Base-by-base conservation (phyloP, 2,113 vertebrate species). In the Gymnocephalus cernua region DNA sequence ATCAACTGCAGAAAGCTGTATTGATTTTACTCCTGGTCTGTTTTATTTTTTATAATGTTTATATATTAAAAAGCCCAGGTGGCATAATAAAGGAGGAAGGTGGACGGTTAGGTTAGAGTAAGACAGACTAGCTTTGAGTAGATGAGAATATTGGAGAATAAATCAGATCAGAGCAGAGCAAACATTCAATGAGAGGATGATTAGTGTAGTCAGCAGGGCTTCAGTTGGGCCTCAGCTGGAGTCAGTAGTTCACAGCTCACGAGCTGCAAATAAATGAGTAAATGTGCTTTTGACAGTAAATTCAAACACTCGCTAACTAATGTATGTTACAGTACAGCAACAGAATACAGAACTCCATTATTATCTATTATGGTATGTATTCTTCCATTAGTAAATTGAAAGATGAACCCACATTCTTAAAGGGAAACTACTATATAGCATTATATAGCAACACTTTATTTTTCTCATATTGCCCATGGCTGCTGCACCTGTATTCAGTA, bases 131-230 rank as follows among this genome's bases (percentile, higher is more conserved):
- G 38, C 53, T 75, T 23, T 19, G 29, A 25, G 50, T n/a, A 19
- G 38, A 82, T 32, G 53, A 82, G 61, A 62, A 63, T 73, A 63
- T 58, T 21, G 72, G 21, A 41, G n/a, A 62, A 82, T 48, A 76
- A 51, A 87, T 64, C 57, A 73, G 63, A 82, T 27, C 32, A 62
- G 74, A 75, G 23, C 54, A 13, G 65, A 74, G 66, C 27, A 75
- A 35, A 79, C 45, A 80, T 79, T 78, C 80, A 79, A 69, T 74
- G 54, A 77, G 59, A 85, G 73, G 74, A 75, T 79, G 77, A 85
- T 81, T 61, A 68, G 76, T 80, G 67, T 7, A 65, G 75, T 86
- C 79, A 76, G 79, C 61, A 23, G 74, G 79, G 65, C 63, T 84
- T 62, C 64, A 56, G 75, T 18, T 18, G 21, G 74, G 74, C 77